phyloP scores from a whole-genome alignment of 2,113 vertebrate species.

The Gadus macrocephalus region DNA sequence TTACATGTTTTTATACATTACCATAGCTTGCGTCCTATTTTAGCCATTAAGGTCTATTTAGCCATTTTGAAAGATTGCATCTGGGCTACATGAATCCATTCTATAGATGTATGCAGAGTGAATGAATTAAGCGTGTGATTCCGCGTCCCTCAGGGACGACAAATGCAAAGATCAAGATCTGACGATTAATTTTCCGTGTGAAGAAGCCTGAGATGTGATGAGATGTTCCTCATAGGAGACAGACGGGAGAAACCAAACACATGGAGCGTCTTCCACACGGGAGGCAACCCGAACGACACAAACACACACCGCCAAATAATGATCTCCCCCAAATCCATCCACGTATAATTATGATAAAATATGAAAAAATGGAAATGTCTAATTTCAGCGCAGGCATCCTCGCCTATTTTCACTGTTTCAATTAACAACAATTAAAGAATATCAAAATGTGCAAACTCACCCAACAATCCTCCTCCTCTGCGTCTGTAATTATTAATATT shows the following conservation, averaged over 20 bases:
- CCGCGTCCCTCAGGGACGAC: constrained; percentile 59
- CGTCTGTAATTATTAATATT: background rate
- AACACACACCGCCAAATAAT: background rate
- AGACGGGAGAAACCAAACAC: constrained; percentile 50
- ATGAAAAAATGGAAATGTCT: no score
- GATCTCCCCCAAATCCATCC: no score
- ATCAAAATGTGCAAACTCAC: background rate
- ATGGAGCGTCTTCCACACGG: background rate
- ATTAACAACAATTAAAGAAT: background rate
- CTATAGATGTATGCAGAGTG: no score
- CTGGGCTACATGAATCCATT: no score
- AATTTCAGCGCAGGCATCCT: no score
- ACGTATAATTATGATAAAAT: no score
- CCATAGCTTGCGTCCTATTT: no score
- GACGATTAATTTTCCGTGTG: constrained; percentile 84
- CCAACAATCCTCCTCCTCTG: background rate
- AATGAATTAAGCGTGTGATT: constrained; percentile 16
- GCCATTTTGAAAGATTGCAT: no score
- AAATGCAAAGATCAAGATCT: constrained; percentile 57
- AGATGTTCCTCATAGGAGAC: constrained; percentile 64
- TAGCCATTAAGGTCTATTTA: no score
- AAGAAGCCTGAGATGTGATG: constrained; percentile 74
- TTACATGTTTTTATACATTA: no score
- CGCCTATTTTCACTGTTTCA: no score
- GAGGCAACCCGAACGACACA: background rate